These are phyloP conservation scores for Rhabditoides inermis DNA, from an alignment of 2,888 invertebrate genomes.

Conservation along the genomic window DNA sequence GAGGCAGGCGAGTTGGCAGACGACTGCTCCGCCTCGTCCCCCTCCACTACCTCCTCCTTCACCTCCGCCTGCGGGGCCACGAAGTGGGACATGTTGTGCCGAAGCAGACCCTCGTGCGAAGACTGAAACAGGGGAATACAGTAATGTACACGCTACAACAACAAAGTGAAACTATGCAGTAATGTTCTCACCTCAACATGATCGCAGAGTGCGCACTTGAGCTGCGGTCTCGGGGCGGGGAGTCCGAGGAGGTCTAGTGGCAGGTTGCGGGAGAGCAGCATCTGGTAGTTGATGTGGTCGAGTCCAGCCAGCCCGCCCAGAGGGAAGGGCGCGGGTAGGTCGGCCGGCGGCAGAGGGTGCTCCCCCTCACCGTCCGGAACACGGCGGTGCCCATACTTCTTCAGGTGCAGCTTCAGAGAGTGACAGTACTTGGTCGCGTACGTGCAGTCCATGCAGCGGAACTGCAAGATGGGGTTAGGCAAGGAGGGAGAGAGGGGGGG, in stretches of 20 bases:
- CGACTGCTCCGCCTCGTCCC: no score
- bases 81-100: constrained; percentile 38
- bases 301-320: background rate
- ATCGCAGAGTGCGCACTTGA: constrained; percentile 30
- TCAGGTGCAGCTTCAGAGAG: constrained; percentile 83
- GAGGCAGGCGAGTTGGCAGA: no score
- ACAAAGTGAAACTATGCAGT: no score
- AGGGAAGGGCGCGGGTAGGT: constrained; percentile 2
- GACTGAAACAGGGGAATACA: background rate
- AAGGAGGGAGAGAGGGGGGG: background rate
- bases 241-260: background rate
- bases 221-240: constrained; percentile 4
- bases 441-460: constrained; percentile 81
- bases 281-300: no score
- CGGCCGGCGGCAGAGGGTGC: constrained; percentile 56
- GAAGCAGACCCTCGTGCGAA: constrained; percentile 34
- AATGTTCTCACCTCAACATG: background rate
- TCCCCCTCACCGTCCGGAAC: constrained; percentile 78
- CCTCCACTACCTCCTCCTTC: no score
- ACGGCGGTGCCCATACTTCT: constrained; percentile 78
- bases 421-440: constrained; percentile 98
- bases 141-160: no score
- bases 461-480: constrained; percentile 17
- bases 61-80: constrained; percentile 8
- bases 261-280: constrained; percentile 17